Base-by-base conservation (phyloP, 2,113 vertebrate species). In the Henicopernis longicauda region DNA sequence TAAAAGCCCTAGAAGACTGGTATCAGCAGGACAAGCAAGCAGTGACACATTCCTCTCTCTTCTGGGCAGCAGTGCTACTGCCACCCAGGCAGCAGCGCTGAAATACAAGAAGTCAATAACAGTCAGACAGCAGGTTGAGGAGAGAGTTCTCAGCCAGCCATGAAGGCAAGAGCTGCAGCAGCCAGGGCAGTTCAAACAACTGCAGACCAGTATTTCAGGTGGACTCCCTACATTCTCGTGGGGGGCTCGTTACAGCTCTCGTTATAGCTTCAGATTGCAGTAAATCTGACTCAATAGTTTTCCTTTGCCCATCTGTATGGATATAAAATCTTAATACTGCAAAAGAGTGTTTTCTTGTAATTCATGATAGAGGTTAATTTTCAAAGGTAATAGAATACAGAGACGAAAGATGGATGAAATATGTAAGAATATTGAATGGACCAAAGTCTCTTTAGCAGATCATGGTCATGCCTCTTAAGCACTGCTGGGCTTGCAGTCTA, bases 221-320 rank as follows among this genome's bases (percentile, higher is more conserved):
- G 72, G 36, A 42, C 27, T 58, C 27, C 59, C 13, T 32, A 1
- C 50, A 21, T 0, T 9, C 17, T 55, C 1, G 0, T 14, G 62
- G 55, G 11, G 0, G 1, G 2, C 34, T 86, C 13, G 1, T 71
- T 32, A 58, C 16, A 76, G n/a, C 18, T 80, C 52, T 55, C 44
- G 36, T 77, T 38, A 17, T 1, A 21, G 55, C n/a, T 87, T 47
- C 82, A 79, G 38, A 59, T 8, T 89, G 61, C 47, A 54, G 18
- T 20, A 38, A 40, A 67, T 52, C 23, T 57, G 61, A 21, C 69
- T 81, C 52, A 12, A 6, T 26, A 32, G 38, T 34, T 86, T n/a
- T 76, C 15, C 36, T 69, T 44, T 59, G 44, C 4, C 25, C 14
- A 38, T 22, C 36, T 36, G 7, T 4, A 45, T 7, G 32, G 36